phyloP scores from a whole-genome alignment of 2,113 vertebrate genomes.

The Vombatus ursinus region DNA sequence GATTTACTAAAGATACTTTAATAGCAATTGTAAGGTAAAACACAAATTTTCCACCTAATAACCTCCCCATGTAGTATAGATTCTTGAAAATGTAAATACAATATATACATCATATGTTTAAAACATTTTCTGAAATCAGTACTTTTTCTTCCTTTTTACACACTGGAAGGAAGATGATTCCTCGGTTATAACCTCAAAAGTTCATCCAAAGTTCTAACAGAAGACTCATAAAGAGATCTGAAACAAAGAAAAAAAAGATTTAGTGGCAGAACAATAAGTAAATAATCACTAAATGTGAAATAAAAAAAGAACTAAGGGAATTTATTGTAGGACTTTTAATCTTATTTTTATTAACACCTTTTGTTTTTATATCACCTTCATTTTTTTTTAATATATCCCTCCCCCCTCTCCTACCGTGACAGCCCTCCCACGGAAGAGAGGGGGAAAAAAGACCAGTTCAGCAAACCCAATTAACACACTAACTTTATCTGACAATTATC shows the following conservation, averaged over 20 bases:
- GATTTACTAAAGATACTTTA: not conserved
- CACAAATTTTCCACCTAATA: not conserved
- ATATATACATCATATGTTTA: not conserved
- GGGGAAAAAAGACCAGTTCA: not conserved
- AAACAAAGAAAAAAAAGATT: constrained; percentile 62
- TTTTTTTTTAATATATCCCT: not conserved
- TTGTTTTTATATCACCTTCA: not conserved
- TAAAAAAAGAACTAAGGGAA: not conserved
- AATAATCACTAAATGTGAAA: not conserved
- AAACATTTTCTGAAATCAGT: not conserved
- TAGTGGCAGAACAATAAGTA: not conserved
- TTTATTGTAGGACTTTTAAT: not conserved
- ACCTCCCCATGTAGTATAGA: not conserved
- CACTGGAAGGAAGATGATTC: not conserved
- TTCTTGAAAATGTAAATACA: not conserved
- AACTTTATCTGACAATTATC: not conserved
- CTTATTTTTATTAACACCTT: not conserved
- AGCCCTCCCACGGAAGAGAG: not conserved
- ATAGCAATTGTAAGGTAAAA: not conserved
- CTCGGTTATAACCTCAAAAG: constrained; percentile 81
- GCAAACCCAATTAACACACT: not conserved
- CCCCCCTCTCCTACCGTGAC: not conserved
- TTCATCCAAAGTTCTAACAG: constrained; percentile 87
- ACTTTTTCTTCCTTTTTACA: constrained; percentile 39
- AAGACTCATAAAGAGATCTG: constrained; percentile 90